A percentile compares a stretch with the other conserved stretches of the same genome.
These are phyloP conservation scores for Euwallacea fornicatus DNA, from an alignment of 1,140 invertebrate species.

Conservation along the genomic window DNA sequence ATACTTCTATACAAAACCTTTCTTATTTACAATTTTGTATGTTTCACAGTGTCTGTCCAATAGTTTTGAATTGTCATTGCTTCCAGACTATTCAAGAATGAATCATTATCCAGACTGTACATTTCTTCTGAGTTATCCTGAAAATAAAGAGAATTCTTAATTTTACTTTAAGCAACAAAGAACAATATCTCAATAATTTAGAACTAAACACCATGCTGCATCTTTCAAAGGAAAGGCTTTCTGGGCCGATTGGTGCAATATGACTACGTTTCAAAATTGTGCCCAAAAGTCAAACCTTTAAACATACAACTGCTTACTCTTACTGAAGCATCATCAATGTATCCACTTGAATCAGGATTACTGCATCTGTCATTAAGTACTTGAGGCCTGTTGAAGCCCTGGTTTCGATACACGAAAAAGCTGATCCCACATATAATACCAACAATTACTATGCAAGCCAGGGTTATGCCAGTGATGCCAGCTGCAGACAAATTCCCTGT, in stretches of 20 bases:
- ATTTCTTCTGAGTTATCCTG: conserved; percentile 91
- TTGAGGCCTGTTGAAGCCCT: conserved; percentile 78
- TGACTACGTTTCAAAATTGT: neutral
- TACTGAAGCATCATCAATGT: conserved; percentile 85
- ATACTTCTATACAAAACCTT: conserved; percentile 46
- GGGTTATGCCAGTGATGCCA: conserved; percentile 71
- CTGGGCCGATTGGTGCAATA: neutral
- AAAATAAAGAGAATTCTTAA: conserved; percentile 39
- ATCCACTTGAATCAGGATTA: conserved; percentile 84
- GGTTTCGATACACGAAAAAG: conserved; percentile 73
- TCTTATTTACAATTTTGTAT: conserved; percentile 79
- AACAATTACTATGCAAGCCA: conserved; percentile 66
- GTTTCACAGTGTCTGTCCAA: conserved; percentile 89
- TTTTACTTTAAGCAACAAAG: neutral
- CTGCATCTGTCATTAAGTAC: conserved; percentile 78
- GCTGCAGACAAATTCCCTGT: conserved; percentile 62
- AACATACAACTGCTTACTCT: conserved; percentile 63
- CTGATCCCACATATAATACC: conserved; percentile 68
- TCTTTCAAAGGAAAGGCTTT: neutral
- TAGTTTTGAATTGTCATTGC: conserved; percentile 93
- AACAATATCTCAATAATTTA: neutral
- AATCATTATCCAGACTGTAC: conserved; percentile 90
- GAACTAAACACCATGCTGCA: too few species aligned
- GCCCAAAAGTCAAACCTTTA: conserved; percentile 30
- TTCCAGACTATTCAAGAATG: conserved; percentile 86